Evolutionary conservation across 2,797 vertebrate species (phyloP).

Genomic region (Dromococcyx pavoninus): DNA sequence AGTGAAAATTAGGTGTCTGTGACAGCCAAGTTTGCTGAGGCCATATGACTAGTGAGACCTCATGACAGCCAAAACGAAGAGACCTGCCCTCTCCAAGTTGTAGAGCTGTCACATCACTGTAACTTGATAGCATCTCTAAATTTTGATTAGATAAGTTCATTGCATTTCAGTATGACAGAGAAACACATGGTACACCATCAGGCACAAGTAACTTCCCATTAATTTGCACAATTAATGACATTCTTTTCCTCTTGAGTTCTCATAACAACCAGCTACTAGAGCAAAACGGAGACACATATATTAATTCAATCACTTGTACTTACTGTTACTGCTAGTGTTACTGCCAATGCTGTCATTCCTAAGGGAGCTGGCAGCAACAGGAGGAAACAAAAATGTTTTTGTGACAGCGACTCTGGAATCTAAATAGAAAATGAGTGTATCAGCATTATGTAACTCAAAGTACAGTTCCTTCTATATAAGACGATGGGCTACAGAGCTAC

Average conservation of each 20-base stretch:
- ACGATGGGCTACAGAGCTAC: not conserved
- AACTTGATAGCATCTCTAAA: not conserved
- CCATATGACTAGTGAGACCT: not conserved
- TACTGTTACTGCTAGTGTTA: slow-evolving; percentile 76
- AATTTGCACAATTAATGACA: slow-evolving; percentile 51
- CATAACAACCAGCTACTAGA: slow-evolving; percentile 33
- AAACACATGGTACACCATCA: slow-evolving; percentile 56
- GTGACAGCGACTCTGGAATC: slow-evolving; percentile 80
- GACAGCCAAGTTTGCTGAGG: not conserved
- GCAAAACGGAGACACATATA: slow-evolving; percentile 68
- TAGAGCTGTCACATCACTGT: slow-evolving; percentile 6
- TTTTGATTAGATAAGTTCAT: slow-evolving; percentile 17
- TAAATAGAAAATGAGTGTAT: slow-evolving; percentile 78
- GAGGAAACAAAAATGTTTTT: slow-evolving; percentile 82
- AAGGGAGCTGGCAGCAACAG: slow-evolving; percentile 82
- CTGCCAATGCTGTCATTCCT: slow-evolving; percentile 78
- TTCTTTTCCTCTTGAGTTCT: slow-evolving; percentile 12
- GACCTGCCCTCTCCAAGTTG: not conserved
- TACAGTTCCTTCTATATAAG: slow-evolving; percentile 39
- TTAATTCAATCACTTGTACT: slow-evolving; percentile 72
- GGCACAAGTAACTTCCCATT: slow-evolving; percentile 38
- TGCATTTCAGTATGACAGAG: slow-evolving; percentile 32
- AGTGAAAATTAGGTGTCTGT: not conserved
- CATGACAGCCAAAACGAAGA: not conserved
- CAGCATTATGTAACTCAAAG: slow-evolving; percentile 62